Conservation (phyloP, 2,797 vertebrate genomes). For the Pristis pectinata region DNA sequence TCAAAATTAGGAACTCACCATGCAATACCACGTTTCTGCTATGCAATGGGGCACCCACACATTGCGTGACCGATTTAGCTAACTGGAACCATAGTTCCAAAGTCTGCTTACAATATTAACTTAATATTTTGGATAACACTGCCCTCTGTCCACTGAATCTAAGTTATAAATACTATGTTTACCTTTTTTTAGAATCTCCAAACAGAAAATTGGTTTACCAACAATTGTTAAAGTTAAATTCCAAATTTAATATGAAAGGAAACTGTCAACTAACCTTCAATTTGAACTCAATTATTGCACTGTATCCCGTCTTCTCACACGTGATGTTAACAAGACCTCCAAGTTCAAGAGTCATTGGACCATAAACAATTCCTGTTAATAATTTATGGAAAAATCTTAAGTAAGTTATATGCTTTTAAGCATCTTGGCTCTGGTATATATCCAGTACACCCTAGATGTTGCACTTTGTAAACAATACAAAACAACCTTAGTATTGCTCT, state of each 20-base stretch:
- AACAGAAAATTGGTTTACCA: neutral
- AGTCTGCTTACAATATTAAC: neutral
- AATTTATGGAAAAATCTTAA: neutral
- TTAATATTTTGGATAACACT: neutral
- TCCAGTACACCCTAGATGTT: neutral
- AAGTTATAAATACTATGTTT: neutral
- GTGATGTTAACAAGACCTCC: constrained; percentile 81
- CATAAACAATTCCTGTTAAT: constrained; percentile 83
- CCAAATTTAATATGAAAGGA: neutral
- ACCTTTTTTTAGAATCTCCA: neutral
- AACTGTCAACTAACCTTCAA: constrained; percentile 72
- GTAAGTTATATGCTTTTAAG: neutral
- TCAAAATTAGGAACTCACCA: neutral
- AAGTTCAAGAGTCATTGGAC: constrained; percentile 94
- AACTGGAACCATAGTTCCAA: neutral
- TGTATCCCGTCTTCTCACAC: constrained; percentile 96
- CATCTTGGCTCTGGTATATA: neutral
- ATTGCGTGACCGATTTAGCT: neutral
- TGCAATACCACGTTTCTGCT: neutral
- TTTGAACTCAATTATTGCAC: constrained; percentile 91
- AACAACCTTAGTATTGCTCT: neutral
- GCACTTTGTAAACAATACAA: neutral
- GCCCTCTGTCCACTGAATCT: neutral
- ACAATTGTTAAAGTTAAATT: neutral
- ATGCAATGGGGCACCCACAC: neutral